These are phyloP conservation scores for Ibidorhyncha struthersii DNA, from an alignment of 2,113 vertebrate species.

Conservation along the genomic window DNA sequence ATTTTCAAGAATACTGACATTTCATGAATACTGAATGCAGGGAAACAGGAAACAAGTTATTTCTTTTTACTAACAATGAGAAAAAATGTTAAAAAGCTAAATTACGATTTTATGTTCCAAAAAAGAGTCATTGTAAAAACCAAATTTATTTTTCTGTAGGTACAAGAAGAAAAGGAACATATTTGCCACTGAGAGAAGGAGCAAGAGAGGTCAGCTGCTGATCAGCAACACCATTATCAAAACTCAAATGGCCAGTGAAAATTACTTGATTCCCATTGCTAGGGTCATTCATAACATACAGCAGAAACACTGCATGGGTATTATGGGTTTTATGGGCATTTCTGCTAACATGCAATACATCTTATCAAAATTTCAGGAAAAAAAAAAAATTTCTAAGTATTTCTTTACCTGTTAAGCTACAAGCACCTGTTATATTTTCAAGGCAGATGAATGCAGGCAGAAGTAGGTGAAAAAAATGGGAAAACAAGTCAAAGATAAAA, in stretches of 20 bases:
- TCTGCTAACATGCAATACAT: background rate
- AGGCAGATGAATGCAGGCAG: background rate
- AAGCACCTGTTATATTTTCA: background rate
- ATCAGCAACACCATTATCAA: background rate
- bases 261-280: background rate
- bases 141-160: background rate
- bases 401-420: background rate
- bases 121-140: background rate
- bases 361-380: background rate
- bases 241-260: background rate
- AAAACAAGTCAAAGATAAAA: background rate
- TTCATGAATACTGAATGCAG: background rate
- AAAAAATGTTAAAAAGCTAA: background rate
- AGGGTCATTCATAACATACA: background rate
- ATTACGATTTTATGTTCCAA: background rate
- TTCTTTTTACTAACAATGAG: background rate
- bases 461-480: background rate
- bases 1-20: background rate
- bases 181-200: background rate
- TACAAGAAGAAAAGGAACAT: background rate
- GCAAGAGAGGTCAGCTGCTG: background rate
- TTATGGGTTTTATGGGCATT: background rate
- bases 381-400: background rate
- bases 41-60: background rate
- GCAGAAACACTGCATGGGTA: accelerated